These are phyloP conservation scores for Hydriomena furcata DNA, from an alignment of 2,888 invertebrate genomes.

Conservation along the genomic window DNA sequence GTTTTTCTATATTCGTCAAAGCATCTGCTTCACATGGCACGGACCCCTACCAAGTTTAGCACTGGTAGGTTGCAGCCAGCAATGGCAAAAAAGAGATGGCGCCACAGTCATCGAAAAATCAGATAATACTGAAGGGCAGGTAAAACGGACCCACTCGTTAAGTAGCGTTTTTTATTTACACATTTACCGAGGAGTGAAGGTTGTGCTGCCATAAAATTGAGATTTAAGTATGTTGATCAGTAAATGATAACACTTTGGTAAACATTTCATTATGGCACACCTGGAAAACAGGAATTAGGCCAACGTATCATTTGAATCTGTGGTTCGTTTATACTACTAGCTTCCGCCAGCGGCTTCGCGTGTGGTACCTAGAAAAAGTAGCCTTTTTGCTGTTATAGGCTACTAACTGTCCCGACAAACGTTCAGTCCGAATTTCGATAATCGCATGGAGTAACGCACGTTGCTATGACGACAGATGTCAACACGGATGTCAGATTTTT, in stretches of 20 bases:
- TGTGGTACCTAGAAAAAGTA: too few relatives aligned
- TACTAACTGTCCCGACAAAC: too few relatives aligned
- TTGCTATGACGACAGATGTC: too few relatives aligned
- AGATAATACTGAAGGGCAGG: slow-evolving; percentile 56
- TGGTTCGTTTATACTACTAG: not conserved
- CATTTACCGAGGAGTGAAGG: slow-evolving; percentile 39
- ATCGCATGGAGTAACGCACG: too few relatives aligned
- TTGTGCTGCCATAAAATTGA: slow-evolving; percentile 42
- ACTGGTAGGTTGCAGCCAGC: slow-evolving; percentile 5
- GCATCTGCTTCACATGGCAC: not conserved
- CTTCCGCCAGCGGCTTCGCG: too few relatives aligned
- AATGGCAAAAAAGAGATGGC: slow-evolving; percentile 49
- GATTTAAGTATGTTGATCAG: slow-evolving; percentile 39
- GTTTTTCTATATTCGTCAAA: not conserved
- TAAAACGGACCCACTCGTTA: slow-evolving; percentile 51
- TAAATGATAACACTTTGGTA: slow-evolving; percentile 39
- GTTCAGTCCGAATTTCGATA: too few relatives aligned
- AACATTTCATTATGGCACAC: slow-evolving; percentile 32
- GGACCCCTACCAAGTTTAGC: not conserved
- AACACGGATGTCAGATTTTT: too few relatives aligned
- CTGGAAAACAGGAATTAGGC: slow-evolving; percentile 12
- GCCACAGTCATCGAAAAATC: slow-evolving; percentile 56
- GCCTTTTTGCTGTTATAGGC: too few relatives aligned
- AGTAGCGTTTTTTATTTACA: slow-evolving; percentile 44
- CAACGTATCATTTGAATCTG: slow-evolving; percentile 4